These are phyloP conservation scores for Pogonophryne albipinna DNA, from an alignment of 2,797 vertebrate genomes.

Conservation along the genomic window DNA sequence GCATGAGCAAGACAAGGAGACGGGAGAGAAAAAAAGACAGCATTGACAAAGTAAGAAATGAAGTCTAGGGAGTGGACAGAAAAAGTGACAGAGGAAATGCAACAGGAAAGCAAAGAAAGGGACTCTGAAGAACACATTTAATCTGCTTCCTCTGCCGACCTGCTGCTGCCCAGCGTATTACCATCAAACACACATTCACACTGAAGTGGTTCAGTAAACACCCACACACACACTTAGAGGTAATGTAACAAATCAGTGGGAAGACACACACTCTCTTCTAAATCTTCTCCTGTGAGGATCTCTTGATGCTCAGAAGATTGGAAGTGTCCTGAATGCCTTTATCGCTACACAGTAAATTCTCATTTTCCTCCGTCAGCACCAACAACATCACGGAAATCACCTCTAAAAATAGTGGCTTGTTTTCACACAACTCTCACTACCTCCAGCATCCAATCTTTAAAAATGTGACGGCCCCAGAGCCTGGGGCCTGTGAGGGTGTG, in stretches of 20 bases:
- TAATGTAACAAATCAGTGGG: constrained; percentile 21
- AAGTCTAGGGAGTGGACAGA: neutral
- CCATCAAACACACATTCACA: constrained; percentile 14
- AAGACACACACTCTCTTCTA: constrained; percentile 25
- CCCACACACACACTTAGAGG: constrained; percentile 20
- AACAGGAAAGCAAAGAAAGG: constrained; percentile 21
- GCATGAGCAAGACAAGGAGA: constrained; percentile 6
- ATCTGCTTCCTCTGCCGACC: constrained; percentile 44
- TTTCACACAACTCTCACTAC: neutral
- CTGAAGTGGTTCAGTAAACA: constrained; percentile 8
- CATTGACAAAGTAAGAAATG: constrained; percentile 15
- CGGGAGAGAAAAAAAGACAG: constrained; percentile 12
- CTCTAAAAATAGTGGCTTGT: neutral
- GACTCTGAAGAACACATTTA: constrained; percentile 30
- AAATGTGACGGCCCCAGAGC: too few species aligned
- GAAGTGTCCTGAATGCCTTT: neutral
- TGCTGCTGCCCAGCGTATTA: constrained; percentile 45
- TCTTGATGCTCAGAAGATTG: constrained; percentile 15
- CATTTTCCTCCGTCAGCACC: neutral
- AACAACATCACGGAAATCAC: neutral
- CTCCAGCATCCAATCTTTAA: neutral
- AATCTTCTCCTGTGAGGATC: constrained; percentile 17
- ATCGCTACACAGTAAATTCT: neutral
- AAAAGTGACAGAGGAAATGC: constrained; percentile 22
- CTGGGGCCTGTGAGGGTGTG: too few species aligned